Evolutionary conservation across 1,140 invertebrate genomes (phyloP).

Genomic region (Thaumetopoea pityocampa): DNA sequence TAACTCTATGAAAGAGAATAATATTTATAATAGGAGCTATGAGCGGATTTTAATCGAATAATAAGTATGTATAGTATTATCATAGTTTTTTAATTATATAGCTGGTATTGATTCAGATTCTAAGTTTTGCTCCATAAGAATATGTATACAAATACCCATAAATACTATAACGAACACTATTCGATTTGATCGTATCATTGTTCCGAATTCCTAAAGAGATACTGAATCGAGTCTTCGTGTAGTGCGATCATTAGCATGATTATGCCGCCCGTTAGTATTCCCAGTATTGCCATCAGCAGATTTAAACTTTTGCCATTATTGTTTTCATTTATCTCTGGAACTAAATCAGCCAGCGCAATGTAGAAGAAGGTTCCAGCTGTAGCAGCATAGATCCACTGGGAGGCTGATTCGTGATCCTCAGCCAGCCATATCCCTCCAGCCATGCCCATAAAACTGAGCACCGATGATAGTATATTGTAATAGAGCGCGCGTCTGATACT

Average conservation of each 20-base stretch:
- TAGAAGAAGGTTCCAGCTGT: slow-evolving; percentile 91
- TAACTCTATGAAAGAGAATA: too few species aligned
- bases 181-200: slow-evolving; percentile 36
- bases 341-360: slow-evolving; percentile 88
- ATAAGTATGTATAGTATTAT: too few species aligned
- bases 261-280: slow-evolving; percentile 81
- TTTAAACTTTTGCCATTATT: slow-evolving; percentile 58
- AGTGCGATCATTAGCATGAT: slow-evolving; percentile 87
- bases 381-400: slow-evolving; percentile 85
- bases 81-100: too few species aligned
- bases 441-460: slow-evolving; percentile 86
- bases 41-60: too few species aligned
- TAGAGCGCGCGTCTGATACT: slow-evolving; percentile 81
- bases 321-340: slow-evolving; percentile 78
- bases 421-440: slow-evolving; percentile 83
- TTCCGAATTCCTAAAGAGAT: slow-evolving; percentile 71
- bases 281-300: slow-evolving; percentile 76
- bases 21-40: too few species aligned
- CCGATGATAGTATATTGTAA: slow-evolving; percentile 85
- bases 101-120: too few species aligned
- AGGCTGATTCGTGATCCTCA: slow-evolving; percentile 79
- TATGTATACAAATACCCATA: background rate
- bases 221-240: slow-evolving; percentile 82
- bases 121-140: background rate
- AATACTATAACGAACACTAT: slow-evolving; percentile 11